A percentile compares a stretch with the other conserved stretches of the same genome.
phyloP scores from a whole-genome alignment of 1,140 invertebrate genomes.

The Zaprionus capensis region DNA sequence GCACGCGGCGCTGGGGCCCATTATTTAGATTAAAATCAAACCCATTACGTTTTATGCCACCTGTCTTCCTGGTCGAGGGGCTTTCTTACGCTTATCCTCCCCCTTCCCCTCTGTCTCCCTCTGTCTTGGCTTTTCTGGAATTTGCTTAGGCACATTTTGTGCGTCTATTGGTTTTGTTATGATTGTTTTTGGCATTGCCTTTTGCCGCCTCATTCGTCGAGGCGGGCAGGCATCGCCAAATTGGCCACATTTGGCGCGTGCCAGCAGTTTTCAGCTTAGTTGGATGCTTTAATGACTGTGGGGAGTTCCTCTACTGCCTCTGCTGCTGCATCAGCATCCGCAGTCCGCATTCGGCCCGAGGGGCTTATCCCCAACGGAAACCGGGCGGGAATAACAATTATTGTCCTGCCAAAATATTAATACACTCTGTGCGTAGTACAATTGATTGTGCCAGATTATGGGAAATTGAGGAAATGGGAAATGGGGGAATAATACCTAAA shows the following conservation, averaged over 20 bases:
- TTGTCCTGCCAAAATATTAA: slow-evolving; percentile 4
- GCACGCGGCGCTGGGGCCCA: slow-evolving; percentile 59
- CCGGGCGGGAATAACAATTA: background rate
- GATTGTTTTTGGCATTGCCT: slow-evolving; percentile 65
- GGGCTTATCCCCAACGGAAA: slow-evolving; percentile 20
- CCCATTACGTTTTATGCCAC: slow-evolving; percentile 71
- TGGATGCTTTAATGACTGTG: slow-evolving; percentile 61
- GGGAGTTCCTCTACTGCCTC: slow-evolving; percentile 21
- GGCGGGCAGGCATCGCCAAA: slow-evolving; percentile 41
- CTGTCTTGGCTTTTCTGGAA: slow-evolving; percentile 5
- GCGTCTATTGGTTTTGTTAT: slow-evolving; percentile 66
- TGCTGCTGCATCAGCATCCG: background rate
- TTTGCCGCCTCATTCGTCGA: slow-evolving; percentile 6
- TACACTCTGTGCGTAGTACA: slow-evolving; percentile 14
- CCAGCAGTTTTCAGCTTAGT: slow-evolving; percentile 62
- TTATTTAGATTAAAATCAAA: slow-evolving; percentile 81
- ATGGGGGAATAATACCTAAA: background rate
- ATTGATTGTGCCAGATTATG: slow-evolving; percentile 7
- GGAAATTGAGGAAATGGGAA: background rate
- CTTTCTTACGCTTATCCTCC: slow-evolving; percentile 19
- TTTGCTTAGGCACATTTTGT: slow-evolving; percentile 19
- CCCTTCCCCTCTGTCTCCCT: too few relatives aligned
- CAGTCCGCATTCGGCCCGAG: background rate
- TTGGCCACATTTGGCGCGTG: slow-evolving; percentile 70
- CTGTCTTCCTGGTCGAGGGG: slow-evolving; percentile 44